These are phyloP conservation scores for Oncorhynchus keta DNA, from an alignment of 2,113 vertebrate genomes.

Conservation along the genomic window DNA sequence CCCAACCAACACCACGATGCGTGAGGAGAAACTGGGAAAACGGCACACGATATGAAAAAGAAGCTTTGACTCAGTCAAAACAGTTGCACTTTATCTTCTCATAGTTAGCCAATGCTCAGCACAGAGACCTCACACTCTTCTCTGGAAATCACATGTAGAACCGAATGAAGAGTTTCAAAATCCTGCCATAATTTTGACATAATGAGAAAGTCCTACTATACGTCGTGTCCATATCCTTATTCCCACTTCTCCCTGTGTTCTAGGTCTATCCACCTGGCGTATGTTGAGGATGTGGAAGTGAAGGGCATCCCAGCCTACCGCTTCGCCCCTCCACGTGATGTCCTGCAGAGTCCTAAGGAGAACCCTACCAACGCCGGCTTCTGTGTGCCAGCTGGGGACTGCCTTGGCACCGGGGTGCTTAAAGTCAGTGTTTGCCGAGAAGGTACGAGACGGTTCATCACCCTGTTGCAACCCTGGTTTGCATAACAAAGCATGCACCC, in stretches of 20 bases:
- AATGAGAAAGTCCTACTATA: too few relatives aligned
- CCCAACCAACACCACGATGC: too few relatives aligned
- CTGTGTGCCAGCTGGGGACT: slow-evolving; percentile 88
- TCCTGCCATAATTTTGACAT: not conserved
- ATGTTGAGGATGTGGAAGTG: slow-evolving; percentile 80
- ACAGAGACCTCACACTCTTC: too few relatives aligned
- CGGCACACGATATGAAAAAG: not conserved
- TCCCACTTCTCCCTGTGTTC: not conserved
- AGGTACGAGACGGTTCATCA: slow-evolving; percentile 67
- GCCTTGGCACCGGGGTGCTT: slow-evolving; percentile 87
- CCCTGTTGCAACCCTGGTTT: not conserved
- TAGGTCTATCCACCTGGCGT: slow-evolving; percentile 90
- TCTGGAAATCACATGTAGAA: too few relatives aligned
- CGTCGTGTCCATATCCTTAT: not conserved
- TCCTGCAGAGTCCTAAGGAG: slow-evolving; percentile 80
- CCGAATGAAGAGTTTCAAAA: too few relatives aligned
- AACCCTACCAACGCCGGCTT: slow-evolving; percentile 90
- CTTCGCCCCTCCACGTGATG: slow-evolving; percentile 81
- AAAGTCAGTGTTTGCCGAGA: slow-evolving; percentile 91
- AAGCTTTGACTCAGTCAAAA: too few relatives aligned
- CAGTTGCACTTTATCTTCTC: too few relatives aligned
- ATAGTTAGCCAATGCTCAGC: too few relatives aligned
- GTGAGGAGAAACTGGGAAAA: not conserved
- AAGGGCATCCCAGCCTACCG: slow-evolving; percentile 87
- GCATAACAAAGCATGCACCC: not conserved